Evolutionary conservation across 2,113 vertebrate genomes (phyloP), one percentile per base, ranked within the genome.

Genomic region (Ptychochromis oligacanthus): DNA sequence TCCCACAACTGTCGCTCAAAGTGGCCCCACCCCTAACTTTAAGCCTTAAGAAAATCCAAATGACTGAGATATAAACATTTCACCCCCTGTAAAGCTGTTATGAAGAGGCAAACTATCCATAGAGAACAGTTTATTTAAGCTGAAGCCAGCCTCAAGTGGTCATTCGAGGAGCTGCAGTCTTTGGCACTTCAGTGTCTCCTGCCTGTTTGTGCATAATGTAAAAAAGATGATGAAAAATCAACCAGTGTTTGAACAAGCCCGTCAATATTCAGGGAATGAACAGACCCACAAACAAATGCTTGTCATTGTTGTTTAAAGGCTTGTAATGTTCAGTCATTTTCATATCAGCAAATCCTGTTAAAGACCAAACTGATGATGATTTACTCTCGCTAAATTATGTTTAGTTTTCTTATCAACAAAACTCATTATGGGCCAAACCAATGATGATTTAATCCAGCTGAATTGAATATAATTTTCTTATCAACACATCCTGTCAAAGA

Each of bases 141-240:
- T 70, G 43, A 52, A 70, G 65, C 0, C 43, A 28, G 65, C 43
- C 65, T 49, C 65, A 20, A 70, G 1, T 70, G 65, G 65, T 13
- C 24, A 0, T 70, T 13, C 20, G 24, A 31, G 24, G 24, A 70
- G 28, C 43, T 8, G 65, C 65, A 70, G 10, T 31, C 1, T 52
- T 70, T 49, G 28, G 1, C 1, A 70, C 46, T 70, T 67, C 0
- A 0, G 46, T 24, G 20, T 49, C 7, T 1, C 46, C 26, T 52
- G 20, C 17, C 1, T 52, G 3, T 52, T 46, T 67, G 64, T 18
- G 11, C 49, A 26, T 49, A 26, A 46, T 4, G 43, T 43, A 5
- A 28, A 17, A 67, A 31, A 4, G 5, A 72, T 5, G 5, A 49
- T 17, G 14, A 49, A 49, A 49, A 46, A 43, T 43, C 40, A 43